Base-by-base conservation (phyloP, 2,888 invertebrate species). In the Andrena bicolor region DNA sequence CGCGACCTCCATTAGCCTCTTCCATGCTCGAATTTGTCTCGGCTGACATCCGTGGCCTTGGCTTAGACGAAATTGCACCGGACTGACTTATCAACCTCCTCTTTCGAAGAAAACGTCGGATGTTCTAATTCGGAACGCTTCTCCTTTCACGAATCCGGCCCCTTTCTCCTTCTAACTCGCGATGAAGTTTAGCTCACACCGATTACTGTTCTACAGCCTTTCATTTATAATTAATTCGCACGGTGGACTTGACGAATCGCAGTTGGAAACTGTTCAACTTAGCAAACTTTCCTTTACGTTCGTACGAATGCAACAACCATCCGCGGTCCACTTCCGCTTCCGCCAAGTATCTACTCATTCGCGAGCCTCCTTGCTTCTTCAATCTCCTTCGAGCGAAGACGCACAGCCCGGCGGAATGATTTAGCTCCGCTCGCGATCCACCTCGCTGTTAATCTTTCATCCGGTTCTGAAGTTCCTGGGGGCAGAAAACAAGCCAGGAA, bases 21-120 rank as follows among this genome's bases (percentile, higher is more conserved):
- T 74, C 75, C 69, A 56, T 64, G 69, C 65, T 82, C 76, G 51
- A 85, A 82, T 84, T 84, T 72, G 81, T 84, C 77, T 61, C 56
- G 81, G 66, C 51, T 76, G 81, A 81, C 85, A 81, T 74, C 72
- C 53, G 69, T 56, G 77, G 77, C 76, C 74, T 84, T 71, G 77
- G 61, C 58, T 60, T 23, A 41, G 58, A 32, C 66, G 30, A 53
- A 73, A 76, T 53, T 49, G 53, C 72, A 23, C 32, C 72, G 32
- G 41, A 58, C 65, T 53, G 51, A 65, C 70, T 63, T 64, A 73
- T 73, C 84, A 70, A 56, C 35, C 53, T 64, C n/a, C 26, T 41
- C n/a, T 70, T 28, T 56, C 51, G 26, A n/a, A 51, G 26, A 35
- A n/a, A n/a, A 26, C 56, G 49, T 63, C 69, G 49, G 49, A 82